Evolutionary conservation across 2,888 invertebrate species (phyloP).

Genomic region (Drosophila trichaetosa): DNA sequence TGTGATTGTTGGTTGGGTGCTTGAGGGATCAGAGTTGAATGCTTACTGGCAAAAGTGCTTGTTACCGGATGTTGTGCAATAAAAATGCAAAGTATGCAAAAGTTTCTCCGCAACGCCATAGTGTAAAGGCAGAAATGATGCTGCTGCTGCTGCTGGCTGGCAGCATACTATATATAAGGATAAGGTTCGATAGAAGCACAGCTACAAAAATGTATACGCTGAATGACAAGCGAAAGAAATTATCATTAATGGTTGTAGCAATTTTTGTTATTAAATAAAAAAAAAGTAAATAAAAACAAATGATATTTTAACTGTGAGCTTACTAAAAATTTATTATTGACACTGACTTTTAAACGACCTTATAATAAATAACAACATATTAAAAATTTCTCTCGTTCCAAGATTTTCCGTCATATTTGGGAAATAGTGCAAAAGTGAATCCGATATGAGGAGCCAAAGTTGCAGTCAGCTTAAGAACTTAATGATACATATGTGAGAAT

Average conservation of each 20-base stretch:
- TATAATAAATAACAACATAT: too few relatives aligned
- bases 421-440: neutral
- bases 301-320: neutral
- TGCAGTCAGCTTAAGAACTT: slow-evolving; percentile 46
- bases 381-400: neutral
- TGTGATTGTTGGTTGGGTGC: slow-evolving; percentile 15
- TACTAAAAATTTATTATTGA: neutral
- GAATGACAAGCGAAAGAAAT: slow-evolving; percentile 18
- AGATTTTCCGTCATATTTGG: neutral
- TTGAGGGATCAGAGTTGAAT: slow-evolving; percentile 64
- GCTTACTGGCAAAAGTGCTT: slow-evolving; percentile 60
- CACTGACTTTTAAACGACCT: neutral
- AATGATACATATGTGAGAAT: slow-evolving; percentile 67
- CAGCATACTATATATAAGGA: slow-evolving; percentile 3
- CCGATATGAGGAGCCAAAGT: slow-evolving; percentile 1
- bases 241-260: neutral
- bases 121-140: slow-evolving; percentile 21
- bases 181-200: slow-evolving; percentile 2
- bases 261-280: neutral
- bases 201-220: slow-evolving; percentile 2
- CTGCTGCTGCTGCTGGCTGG: slow-evolving; percentile 1
- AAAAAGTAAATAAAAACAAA: slow-evolving; percentile 29
- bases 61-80: slow-evolving; percentile 79
- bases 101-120: slow-evolving; percentile 46
- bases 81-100: slow-evolving; percentile 77